phyloP scores from a whole-genome alignment of 2,797 vertebrate genomes.

The Bradypodion pumilum region DNA sequence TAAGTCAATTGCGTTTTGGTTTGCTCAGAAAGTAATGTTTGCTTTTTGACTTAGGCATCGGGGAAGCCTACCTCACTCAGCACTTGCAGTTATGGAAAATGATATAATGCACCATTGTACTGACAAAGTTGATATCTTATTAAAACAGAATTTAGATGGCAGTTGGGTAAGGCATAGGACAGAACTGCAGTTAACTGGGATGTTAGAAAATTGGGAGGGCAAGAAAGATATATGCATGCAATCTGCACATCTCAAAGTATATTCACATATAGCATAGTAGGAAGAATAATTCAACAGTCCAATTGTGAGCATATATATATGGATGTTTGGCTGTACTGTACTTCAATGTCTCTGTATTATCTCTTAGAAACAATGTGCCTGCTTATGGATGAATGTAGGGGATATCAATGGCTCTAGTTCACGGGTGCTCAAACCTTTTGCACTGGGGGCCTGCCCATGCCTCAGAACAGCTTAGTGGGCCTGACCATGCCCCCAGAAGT shows the following conservation, averaged over 20 bases:
- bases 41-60: constrained; percentile 7
- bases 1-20: constrained; percentile 22
- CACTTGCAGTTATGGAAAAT: background rate
- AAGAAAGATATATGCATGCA: no score
- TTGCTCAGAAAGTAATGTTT: constrained; percentile 26
- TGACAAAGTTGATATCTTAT: background rate
- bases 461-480: no score
- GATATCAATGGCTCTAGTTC: no score
- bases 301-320: background rate
- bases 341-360: background rate
- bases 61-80: constrained; percentile 6
- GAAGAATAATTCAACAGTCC: background rate
- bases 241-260: background rate
- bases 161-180: background rate
- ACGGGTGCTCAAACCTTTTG: no score
- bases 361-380: background rate
- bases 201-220: background rate
- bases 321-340: background rate
- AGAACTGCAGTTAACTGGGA: background rate
- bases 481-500: no score
- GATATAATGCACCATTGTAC: background rate
- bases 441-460: no score
- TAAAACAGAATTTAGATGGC: background rate
- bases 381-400: no score
- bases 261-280: background rate